Evolutionary conservation across 2,113 vertebrate genomes (phyloP), one percentile per base, ranked within the genome.

Genomic region (Clarias batrachus): DNA sequence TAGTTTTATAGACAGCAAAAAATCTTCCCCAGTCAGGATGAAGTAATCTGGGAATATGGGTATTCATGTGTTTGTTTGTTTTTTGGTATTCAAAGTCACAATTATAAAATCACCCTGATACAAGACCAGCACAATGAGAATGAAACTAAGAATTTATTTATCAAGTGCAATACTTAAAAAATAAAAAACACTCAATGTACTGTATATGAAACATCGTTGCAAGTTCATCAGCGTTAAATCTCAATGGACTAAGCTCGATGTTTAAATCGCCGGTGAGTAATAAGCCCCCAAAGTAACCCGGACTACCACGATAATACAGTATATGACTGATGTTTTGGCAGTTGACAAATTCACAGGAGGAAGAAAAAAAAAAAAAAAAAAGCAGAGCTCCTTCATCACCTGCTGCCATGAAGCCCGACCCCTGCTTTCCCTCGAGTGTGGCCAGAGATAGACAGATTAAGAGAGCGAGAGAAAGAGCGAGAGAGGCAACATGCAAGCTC

Each of bases 81-180:
- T n/a, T 56, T n/a, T n/a, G 27, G 27, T 57, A 79, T 59, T 33
- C 16, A 33, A 30, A 78, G 52, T 13, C 30, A 9, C 3, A 30
- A 3, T 57, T 16, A 70, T 52, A 13, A 21, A 62, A 37, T 37
- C 33, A 37, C n/a, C 12, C 23, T 33, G 56, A 84, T 70, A 84
- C 21, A 70, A 27, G 59, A 81, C 65, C 16, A 62, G 21, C 17
- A n/a, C 41, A 83, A 12, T 77, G 81, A 83, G 86, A 83, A 87
- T 81, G 81, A 87, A 83, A 76, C 85, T 87, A 87, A 82, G 79
- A 82, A 87, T 87, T 87, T 87, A 87, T 87, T 87, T 83, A 83
- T 87, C 86, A 87, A 87, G 86, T 87, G 86, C 86, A 87, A 87
- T 68, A 71, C 86, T 83, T 87, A 87, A 87, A 85, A 87, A 87